Percentiles rank a stretch among this genome's conserved stretches.
phyloP scores from a whole-genome alignment of 2,113 vertebrate species.

The Carlito syrichta region DNA sequence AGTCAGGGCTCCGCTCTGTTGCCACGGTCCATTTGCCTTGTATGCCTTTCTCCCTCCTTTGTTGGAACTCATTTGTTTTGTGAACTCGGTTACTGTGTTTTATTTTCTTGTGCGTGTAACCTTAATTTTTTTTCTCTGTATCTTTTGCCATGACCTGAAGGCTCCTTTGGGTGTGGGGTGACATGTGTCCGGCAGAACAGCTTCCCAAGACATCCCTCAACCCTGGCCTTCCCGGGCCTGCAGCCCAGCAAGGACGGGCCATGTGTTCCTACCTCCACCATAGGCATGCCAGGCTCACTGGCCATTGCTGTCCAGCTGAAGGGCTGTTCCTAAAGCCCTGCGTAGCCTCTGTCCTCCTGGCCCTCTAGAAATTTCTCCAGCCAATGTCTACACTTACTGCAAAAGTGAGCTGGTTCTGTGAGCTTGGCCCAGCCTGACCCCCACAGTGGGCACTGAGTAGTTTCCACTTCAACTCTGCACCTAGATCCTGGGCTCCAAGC shows the following conservation, averaged over 20 bases:
- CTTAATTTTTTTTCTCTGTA: not conserved
- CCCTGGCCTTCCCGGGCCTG: not conserved
- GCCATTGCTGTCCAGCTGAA: not conserved
- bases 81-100: too few relatives aligned
- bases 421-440: not conserved
- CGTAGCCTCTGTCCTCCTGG: not conserved
- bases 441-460: not conserved
- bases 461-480: not conserved
- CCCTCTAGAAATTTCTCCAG: not conserved
- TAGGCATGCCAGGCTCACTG: not conserved
- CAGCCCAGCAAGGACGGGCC: not conserved
- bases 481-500: conserved; percentile 3
- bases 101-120: not conserved
- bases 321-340: not conserved
- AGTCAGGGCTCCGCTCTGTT: not conserved
- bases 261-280: not conserved
- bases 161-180: not conserved
- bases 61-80: too few relatives aligned
- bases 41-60: not conserved
- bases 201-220: not conserved
- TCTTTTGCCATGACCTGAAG: not conserved
- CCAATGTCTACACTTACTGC: not conserved
- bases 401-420: not conserved
- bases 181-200: not conserved
- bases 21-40: not conserved